Conservation (phyloP, 2,888 invertebrate genomes). For the Apamea epomidion region DNA sequence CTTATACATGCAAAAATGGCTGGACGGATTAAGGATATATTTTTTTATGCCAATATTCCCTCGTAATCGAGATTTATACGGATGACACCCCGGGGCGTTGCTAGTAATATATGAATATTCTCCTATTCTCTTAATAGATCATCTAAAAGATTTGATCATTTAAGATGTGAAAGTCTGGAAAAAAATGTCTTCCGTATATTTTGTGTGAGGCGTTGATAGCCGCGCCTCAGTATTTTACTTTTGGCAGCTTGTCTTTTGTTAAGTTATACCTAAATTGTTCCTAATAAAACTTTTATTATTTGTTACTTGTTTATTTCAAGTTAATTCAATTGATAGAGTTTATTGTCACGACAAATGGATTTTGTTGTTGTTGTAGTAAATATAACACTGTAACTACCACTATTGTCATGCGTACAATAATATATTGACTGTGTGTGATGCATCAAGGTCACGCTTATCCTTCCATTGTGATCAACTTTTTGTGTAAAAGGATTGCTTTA, state of each 20-base stretch:
- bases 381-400: not conserved
- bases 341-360: constrained; percentile 1
- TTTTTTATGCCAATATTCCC: not conserved
- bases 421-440: constrained; percentile 2
- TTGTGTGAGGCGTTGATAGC: too few relatives aligned
- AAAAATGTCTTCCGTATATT: too few relatives aligned
- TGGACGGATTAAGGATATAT: too few relatives aligned
- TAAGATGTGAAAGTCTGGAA: too few relatives aligned
- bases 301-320: not conserved
- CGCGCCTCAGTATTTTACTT: too few relatives aligned
- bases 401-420: not conserved
- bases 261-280: too few relatives aligned
- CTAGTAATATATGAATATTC: too few relatives aligned
- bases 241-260: too few relatives aligned
- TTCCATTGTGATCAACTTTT: not conserved
- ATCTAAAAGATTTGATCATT: not conserved
- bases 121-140: not conserved
- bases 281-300: not conserved
- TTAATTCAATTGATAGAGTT: not conserved
- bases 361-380: not conserved
- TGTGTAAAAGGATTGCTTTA: not conserved
- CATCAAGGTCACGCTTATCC: not conserved
- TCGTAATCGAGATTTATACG: too few relatives aligned
- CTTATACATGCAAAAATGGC: too few relatives aligned
- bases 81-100: too few relatives aligned